Evolutionary conservation across 2,797 vertebrate species (phyloP).

Genomic region (Scyliorhinus canicula): DNA sequence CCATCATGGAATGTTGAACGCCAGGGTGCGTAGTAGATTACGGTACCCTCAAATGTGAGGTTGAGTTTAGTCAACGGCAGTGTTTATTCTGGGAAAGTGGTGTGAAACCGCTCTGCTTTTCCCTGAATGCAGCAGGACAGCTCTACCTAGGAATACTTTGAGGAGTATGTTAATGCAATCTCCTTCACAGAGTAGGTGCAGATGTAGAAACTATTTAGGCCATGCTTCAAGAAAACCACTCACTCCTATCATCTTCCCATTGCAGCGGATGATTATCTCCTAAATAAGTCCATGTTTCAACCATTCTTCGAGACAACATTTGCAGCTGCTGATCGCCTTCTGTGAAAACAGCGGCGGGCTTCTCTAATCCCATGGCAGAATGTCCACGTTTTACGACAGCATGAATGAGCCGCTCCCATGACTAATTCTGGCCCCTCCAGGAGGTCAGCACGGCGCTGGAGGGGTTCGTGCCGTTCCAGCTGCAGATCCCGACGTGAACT

Average conservation of each 20-base stretch:
- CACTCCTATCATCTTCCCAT: not conserved
- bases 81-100: not conserved
- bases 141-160: not conserved
- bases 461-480: too few relatives aligned
- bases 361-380: too few relatives aligned
- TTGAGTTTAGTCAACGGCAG: not conserved
- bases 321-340: constrained; percentile 26
- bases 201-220: not conserved
- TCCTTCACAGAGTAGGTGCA: not conserved
- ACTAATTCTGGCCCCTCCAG: too few relatives aligned
- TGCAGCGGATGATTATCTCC: not conserved
- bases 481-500: too few relatives aligned
- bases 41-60: not conserved
- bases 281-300: not conserved
- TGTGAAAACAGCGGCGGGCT: too few relatives aligned
- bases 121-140: not conserved
- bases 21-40: not conserved
- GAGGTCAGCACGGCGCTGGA: too few relatives aligned
- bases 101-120: not conserved
- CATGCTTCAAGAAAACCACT: not conserved
- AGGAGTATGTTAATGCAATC: not conserved
- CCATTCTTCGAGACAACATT: not conserved
- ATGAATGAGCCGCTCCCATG: too few relatives aligned
- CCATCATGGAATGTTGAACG: not conserved
- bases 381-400: too few relatives aligned